Evolutionary conservation across 2,113 vertebrate genomes (phyloP).

Genomic region (Manacus vitellinus): DNA sequence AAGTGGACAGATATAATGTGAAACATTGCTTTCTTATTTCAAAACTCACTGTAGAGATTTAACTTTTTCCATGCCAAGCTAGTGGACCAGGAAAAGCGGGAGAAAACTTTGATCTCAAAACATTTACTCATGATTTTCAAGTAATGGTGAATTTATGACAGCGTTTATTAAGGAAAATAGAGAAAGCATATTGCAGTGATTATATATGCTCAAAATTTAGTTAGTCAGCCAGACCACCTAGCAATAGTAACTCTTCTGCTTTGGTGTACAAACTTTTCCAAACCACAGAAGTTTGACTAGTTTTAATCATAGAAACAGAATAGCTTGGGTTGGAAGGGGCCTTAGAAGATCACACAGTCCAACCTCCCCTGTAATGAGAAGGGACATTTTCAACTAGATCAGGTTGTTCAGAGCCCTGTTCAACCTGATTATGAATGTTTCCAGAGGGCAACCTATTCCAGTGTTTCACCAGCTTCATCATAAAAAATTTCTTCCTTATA

Average conservation of each 20-base stretch:
- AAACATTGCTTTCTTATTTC: background rate
- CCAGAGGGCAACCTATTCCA: background rate
- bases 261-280: background rate
- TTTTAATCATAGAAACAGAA: background rate
- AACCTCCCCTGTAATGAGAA: accelerated
- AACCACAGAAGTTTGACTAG: background rate
- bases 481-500: background rate
- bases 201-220: background rate
- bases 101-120: background rate
- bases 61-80: background rate
- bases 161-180: background rate
- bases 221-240: background rate
- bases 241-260: background rate
- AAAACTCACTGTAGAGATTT: background rate
- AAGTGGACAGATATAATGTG: background rate
- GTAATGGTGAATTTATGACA: background rate
- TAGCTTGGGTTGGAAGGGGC: background rate
- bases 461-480: background rate
- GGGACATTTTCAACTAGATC: background rate
- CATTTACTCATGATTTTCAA: background rate
- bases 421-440: background rate
- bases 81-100: background rate
- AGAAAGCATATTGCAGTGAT: background rate
- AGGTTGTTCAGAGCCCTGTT: accelerated
- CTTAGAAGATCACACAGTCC: no score